Conservation (phyloP, 1,140 invertebrate species). For the Mercenaria mercenaria region DNA sequence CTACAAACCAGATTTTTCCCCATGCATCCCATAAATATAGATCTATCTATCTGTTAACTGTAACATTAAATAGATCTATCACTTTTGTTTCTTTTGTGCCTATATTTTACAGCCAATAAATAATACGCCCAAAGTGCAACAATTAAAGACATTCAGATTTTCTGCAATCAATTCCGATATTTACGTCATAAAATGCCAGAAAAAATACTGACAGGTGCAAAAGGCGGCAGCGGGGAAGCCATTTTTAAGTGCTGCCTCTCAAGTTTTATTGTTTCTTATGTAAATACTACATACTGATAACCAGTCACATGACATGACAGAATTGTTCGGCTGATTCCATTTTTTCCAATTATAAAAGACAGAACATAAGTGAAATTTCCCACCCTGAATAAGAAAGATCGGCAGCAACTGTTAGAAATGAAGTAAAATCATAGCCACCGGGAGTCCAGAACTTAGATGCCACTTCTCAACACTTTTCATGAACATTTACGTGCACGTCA, state of each 20-base stretch:
- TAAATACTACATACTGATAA: background rate
- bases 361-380: background rate
- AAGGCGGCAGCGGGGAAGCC: background rate
- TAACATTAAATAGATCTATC: background rate
- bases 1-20: too few species aligned
- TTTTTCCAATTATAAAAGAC: background rate
- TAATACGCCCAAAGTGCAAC: background rate
- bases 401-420: background rate
- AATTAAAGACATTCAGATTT: background rate
- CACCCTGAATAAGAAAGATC: background rate
- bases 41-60: background rate
- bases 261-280: constrained; percentile 14
- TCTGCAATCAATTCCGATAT: background rate
- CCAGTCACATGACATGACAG: background rate
- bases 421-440: too few species aligned
- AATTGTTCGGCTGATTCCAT: background rate
- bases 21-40: too few species aligned
- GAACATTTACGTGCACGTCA: too few species aligned
- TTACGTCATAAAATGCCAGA: background rate
- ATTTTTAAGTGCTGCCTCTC: background rate
- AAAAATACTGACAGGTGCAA: constrained; percentile 8
- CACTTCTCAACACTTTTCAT: too few species aligned
- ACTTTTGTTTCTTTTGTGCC: background rate
- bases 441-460: too few species aligned
- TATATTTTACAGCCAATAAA: background rate